Evolutionary conservation across 2,888 invertebrate species (phyloP).

Genomic region (Drosophila cognata): DNA sequence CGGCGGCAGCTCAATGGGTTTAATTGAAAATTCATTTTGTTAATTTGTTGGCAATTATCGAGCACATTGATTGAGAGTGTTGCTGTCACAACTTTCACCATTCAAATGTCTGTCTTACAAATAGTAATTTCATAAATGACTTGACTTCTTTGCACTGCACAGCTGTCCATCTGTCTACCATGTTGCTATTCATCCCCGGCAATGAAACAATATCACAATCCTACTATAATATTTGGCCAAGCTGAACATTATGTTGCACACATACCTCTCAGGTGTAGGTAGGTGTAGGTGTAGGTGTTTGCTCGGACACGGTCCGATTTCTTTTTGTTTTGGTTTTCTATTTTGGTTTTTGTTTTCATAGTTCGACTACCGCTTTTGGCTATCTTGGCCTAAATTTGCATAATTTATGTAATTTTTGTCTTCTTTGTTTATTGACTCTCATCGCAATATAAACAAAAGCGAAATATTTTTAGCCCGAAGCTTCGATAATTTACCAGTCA

Average conservation of each 20-base stretch:
- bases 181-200: conserved; percentile 28
- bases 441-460: conserved; percentile 27
- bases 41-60: conserved; percentile 65
- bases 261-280: conserved; percentile 46
- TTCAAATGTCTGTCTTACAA: conserved; percentile 28
- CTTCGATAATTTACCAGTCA: conserved; percentile 13
- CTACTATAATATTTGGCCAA: conserved; percentile 10
- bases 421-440: conserved; percentile 46
- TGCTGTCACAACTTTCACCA: conserved; percentile 61
- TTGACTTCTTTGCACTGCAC: conserved; percentile 49
- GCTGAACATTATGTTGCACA: conserved; percentile 32
- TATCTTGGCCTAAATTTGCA: conserved; percentile 67
- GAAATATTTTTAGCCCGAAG: conserved; percentile 24
- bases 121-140: conserved; percentile 49
- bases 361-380: conserved; percentile 59
- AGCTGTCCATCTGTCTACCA: conserved; percentile 22
- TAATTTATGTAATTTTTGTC: conserved; percentile 68
- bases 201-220: conserved; percentile 27
- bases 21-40: conserved; percentile 64
- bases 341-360: conserved; percentile 26
- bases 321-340: conserved; percentile 49
- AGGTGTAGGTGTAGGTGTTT: conserved; percentile 54
- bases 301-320: conserved; percentile 46
- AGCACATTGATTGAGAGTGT: conserved; percentile 53
- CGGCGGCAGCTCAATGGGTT: conserved; percentile 33